A percentile compares a stretch with the other conserved stretches of the same genome.
These are phyloP conservation scores for Acanthaster planci DNA, from an alignment of 35 echinoderm and acorn worm species.

Conservation along the genomic window DNA sequence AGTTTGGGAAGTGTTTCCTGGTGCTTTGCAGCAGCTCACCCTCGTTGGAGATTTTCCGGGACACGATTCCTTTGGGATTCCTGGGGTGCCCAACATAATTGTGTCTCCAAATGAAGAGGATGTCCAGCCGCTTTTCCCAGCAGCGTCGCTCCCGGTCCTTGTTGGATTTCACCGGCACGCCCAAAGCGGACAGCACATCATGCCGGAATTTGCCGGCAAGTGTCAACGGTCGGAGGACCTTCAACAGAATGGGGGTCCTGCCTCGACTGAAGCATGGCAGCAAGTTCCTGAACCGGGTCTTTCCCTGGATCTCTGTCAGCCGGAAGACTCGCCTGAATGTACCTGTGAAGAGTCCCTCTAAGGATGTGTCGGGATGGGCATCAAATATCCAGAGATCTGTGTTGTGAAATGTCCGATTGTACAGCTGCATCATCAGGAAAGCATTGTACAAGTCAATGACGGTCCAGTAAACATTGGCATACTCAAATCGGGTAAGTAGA, in stretches of 20 bases:
- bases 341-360: neutral
- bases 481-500: neutral
- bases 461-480: conserved; percentile 19
- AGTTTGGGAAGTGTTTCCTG: neutral
- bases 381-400: conserved; percentile 9
- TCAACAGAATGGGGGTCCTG: neutral
- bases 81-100: conserved; percentile 31
- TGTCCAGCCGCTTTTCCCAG: neutral
- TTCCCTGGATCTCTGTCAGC: neutral
- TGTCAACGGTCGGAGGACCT: conserved; percentile 19
- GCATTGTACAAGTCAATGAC: conserved; percentile 9
- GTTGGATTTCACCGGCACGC: neutral
- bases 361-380: neutral
- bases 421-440: conserved; percentile 15
- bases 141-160: conserved; percentile 15
- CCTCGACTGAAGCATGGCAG: neutral
- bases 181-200: conserved; percentile 8
- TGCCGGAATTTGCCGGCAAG: conserved; percentile 24
- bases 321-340: conserved; percentile 2
- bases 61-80: conserved; percentile 8
- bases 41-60: conserved; percentile 15
- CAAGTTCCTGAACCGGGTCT: neutral
- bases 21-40: neutral
- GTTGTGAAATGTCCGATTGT: neutral
- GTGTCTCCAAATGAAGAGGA: conserved; percentile 29